These are phyloP conservation scores for Eueremaeus valkanovi DNA, from an alignment of 2,888 invertebrate genomes.

Conservation along the genomic window DNA sequence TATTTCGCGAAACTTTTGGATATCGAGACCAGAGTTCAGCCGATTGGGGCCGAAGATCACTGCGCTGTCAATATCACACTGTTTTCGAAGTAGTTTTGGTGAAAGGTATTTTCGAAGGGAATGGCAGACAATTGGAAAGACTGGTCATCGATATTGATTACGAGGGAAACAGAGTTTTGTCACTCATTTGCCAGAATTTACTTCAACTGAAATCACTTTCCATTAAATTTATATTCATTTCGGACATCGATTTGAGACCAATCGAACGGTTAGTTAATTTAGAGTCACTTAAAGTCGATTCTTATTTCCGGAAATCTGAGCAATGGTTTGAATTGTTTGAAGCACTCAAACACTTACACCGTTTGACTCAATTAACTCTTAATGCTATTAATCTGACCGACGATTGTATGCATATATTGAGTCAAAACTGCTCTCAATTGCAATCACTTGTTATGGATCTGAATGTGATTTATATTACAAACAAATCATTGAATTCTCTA, in stretches of 20 bases:
- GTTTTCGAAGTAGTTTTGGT: background rate
- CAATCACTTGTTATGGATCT: too few species aligned
- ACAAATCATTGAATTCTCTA: background rate
- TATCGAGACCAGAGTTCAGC: background rate
- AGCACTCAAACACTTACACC: background rate
- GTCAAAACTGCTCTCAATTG: background rate
- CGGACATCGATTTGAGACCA: background rate
- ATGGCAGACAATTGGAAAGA: background rate
- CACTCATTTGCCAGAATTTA: background rate
- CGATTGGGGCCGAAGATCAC: constrained; percentile 11
- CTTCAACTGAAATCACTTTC: background rate
- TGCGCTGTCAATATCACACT: background rate
- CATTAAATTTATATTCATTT: background rate
- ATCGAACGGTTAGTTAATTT: background rate
- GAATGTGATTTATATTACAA: too few species aligned
- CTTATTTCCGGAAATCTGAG: too few species aligned
- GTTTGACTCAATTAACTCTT: background rate
- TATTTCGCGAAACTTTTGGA: background rate
- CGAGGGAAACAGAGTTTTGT: background rate
- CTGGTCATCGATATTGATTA: constrained; percentile 13
- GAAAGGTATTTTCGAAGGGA: background rate
- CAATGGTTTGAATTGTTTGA: background rate
- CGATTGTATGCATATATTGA: background rate
- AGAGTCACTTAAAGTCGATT: background rate
- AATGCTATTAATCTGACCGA: background rate